phyloP scores from a whole-genome alignment of 2,888 invertebrate species.

The Sarcophaga carnaria region DNA sequence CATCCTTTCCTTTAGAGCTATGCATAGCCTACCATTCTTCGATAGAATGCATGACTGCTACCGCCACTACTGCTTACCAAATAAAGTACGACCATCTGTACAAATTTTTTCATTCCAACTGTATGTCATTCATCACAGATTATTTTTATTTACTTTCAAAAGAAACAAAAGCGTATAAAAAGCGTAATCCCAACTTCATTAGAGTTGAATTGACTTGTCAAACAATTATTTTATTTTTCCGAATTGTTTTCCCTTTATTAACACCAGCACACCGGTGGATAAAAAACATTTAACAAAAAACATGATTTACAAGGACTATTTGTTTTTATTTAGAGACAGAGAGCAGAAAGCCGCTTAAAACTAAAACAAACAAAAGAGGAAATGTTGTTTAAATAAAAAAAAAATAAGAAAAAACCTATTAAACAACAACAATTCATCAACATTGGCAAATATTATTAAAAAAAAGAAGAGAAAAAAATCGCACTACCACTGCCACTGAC shows the following conservation, averaged over 20 bases:
- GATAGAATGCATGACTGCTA: too few relatives aligned
- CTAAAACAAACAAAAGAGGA: slow-evolving; percentile 41
- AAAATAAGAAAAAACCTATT: background rate
- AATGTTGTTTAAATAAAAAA: background rate
- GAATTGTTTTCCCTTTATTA: slow-evolving; percentile 12
- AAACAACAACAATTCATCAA: slow-evolving; percentile 54
- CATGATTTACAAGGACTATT: slow-evolving; percentile 38
- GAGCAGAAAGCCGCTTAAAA: slow-evolving; percentile 16
- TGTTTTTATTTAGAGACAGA: slow-evolving; percentile 25
- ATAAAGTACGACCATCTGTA: too few relatives aligned
- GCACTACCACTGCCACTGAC: slow-evolving; percentile 15
- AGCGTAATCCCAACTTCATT: slow-evolving; percentile 55
- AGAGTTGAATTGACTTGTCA: slow-evolving; percentile 39
- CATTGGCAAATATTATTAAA: slow-evolving; percentile 64
- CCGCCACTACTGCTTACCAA: too few relatives aligned
- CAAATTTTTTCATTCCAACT: too few relatives aligned
- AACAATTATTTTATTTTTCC: slow-evolving; percentile 14
- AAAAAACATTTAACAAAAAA: slow-evolving; percentile 10
- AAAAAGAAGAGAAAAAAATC: slow-evolving; percentile 47
- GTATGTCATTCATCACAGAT: too few relatives aligned
- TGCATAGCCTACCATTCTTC: too few relatives aligned
- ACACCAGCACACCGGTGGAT: background rate
- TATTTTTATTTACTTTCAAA: too few relatives aligned
- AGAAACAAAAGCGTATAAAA: background rate
- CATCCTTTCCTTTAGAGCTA: too few relatives aligned